phyloP scores from a whole-genome alignment of 2,797 vertebrate genomes.

The Calcarius lapponicus region DNA sequence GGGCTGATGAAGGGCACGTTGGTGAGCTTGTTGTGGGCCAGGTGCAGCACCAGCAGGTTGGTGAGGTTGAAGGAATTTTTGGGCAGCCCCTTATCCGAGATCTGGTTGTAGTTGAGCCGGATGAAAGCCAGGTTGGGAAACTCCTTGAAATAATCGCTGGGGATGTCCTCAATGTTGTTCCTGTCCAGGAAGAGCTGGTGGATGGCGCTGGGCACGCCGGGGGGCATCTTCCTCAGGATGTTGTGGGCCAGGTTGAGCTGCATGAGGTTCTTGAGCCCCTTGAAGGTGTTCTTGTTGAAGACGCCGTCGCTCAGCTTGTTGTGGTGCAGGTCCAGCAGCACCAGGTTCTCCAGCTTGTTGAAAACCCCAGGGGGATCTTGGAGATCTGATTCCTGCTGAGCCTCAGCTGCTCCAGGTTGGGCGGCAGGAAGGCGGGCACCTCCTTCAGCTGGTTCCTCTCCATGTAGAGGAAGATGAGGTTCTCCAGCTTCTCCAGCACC shows the following conservation, averaged over 20 bases:
- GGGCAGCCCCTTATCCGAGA: slow-evolving; percentile 92
- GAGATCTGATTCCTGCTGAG: slow-evolving; percentile 91
- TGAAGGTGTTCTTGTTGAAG: slow-evolving; percentile 89
- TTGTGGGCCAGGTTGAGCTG: slow-evolving; percentile 97
- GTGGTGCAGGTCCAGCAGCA: slow-evolving; percentile 91
- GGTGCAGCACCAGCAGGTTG: slow-evolving; percentile 90
- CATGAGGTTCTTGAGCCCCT: slow-evolving; percentile 90
- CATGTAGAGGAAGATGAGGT: slow-evolving; percentile 88
- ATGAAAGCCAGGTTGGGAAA: slow-evolving; percentile 90
- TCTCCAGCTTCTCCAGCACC: slow-evolving; percentile 89
- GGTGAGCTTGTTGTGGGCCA: slow-evolving; percentile 92
- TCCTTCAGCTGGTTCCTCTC: slow-evolving; percentile 91
- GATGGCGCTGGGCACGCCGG: slow-evolving; percentile 83
- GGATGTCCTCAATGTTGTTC: slow-evolving; percentile 93
- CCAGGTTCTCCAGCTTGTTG: slow-evolving; percentile 87
- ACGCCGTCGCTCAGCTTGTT: slow-evolving; percentile 88
- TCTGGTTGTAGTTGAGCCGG: slow-evolving; percentile 92
- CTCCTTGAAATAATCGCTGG: slow-evolving; percentile 86
- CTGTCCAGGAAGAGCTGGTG: slow-evolving; percentile 94
- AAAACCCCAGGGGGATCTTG: slow-evolving; percentile 89
- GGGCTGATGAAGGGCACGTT: slow-evolving; percentile 85
- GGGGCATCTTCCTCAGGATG: slow-evolving; percentile 90
- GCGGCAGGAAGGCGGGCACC: slow-evolving; percentile 87
- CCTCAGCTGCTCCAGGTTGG: slow-evolving; percentile 89
- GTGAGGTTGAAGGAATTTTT: slow-evolving; percentile 91